Conservation (phyloP, 2,113 vertebrate species). For the Heptranchias perlo region DNA sequence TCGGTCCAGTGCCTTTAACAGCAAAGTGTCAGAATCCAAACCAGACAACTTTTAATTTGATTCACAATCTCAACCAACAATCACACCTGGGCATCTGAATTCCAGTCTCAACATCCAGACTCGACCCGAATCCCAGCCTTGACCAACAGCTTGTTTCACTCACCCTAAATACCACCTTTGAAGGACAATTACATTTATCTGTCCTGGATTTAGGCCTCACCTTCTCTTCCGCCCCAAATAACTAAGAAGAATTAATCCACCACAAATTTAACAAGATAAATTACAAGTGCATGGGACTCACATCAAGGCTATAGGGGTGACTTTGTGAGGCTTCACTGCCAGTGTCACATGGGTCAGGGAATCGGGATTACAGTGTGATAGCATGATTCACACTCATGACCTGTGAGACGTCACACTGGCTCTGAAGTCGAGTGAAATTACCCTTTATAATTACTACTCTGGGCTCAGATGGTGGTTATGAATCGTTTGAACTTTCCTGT, state of each 20-base stretch:
- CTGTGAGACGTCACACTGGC: not conserved
- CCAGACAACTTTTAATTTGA: not conserved
- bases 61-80: not conserved
- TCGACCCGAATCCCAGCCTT: not conserved
- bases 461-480: not conserved
- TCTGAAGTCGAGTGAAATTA: not conserved
- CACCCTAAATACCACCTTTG: not conserved
- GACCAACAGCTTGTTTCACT: not conserved
- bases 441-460: not conserved
- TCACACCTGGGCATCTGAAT: not conserved
- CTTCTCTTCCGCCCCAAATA: not conserved
- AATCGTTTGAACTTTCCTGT: not conserved
- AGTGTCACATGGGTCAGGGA: not conserved
- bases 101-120: not conserved
- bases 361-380: not conserved
- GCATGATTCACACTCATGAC: not conserved
- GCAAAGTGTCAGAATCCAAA: not conserved
- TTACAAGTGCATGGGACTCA: not conserved
- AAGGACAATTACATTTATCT: not conserved
- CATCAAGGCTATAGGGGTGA: not conserved
- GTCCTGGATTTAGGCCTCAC: not conserved
- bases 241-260: not conserved
- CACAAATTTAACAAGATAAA: not conserved
- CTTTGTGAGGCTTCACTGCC: not conserved
- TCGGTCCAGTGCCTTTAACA: not conserved